Base-by-base conservation (phyloP, 2,113 vertebrate genomes). In the Tachuris rubrigastra region DNA sequence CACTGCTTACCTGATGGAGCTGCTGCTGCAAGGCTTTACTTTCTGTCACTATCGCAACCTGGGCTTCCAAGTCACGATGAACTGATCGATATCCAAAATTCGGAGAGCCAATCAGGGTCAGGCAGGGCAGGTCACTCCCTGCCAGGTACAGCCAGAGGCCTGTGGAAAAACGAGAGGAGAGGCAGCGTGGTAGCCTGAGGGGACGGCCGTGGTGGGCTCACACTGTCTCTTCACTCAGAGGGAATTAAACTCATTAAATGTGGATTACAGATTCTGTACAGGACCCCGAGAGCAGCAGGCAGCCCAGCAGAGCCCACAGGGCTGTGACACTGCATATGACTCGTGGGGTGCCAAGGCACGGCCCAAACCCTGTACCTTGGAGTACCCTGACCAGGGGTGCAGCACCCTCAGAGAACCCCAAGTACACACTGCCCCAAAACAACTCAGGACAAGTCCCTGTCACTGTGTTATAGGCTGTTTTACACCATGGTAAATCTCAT, bases 41-140 rank as follows among this genome's bases (percentile, higher is more conserved):
- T 86, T 99, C 98, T 1, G 99, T 99, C 93, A 99, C 98, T 47
- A 99, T 99, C 4, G 99, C 99, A 25, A 99, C 98, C 96, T 99
- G 99, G 79, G 99, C 99, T 97, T 99, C 99, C 96, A 99, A 98
- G 98, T 99, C 99, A 25, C 99, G 98, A 96, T 99, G 99, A 90
- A 99, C 99, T 0, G 99, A 99, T 82, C 99, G 99, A 97, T 99
- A 99, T 12, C 99, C 99, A 8, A 99, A 99, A 97, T 99, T 99
- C 58, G 99, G 99, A 69, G 99, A 99, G 96, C 99, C 99, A 80
- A 99, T 99, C 80, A 99, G 97, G 73, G 99, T 99, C 78, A 99
- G 99, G 93, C 99, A 99, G 73, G 99, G 99, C 91, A 98, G 98
- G 33, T 98, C 96, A 44, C 98, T 99, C 85, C 99, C 99, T 42